Conservation (phyloP, 2,888 invertebrate species). For the Caenorhabditis japonica region DNA sequence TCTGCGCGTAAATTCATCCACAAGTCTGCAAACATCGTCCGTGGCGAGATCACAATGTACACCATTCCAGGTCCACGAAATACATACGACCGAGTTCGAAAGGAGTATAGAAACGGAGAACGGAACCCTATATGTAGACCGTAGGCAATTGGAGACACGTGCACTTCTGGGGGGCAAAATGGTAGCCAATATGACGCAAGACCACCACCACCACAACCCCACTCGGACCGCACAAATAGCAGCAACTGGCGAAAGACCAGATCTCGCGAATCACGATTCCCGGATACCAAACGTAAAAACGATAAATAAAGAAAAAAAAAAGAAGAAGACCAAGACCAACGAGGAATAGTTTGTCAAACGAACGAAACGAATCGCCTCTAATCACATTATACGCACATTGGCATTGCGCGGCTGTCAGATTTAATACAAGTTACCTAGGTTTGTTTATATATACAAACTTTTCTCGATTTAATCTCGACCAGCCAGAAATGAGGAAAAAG, state of each 20-base stretch:
- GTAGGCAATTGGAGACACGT: neutral
- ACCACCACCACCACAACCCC: conserved; percentile 4
- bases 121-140: neutral
- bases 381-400: conserved; percentile 42
- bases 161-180: conserved; percentile 14
- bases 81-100: neutral
- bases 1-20: too few relatives aligned
- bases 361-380: conserved; percentile 19
- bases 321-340: neutral
- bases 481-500: neutral
- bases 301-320: neutral
- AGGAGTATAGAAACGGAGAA: neutral
- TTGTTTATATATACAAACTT: conserved; percentile 19
- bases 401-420: conserved; percentile 36
- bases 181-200: conserved; percentile 31
- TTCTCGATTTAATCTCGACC: neutral
- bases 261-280: neutral
- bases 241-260: neutral
- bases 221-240: neutral
- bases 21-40: too few relatives aligned
- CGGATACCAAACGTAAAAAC: neutral
- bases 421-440: conserved; percentile 25
- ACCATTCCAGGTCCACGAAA: too few relatives aligned
- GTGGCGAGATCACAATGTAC: neutral
- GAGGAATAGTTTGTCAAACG: conserved; percentile 10